Evolutionary conservation across 2,797 vertebrate genomes (phyloP).

Genomic region (Serranus cabrilla): DNA sequence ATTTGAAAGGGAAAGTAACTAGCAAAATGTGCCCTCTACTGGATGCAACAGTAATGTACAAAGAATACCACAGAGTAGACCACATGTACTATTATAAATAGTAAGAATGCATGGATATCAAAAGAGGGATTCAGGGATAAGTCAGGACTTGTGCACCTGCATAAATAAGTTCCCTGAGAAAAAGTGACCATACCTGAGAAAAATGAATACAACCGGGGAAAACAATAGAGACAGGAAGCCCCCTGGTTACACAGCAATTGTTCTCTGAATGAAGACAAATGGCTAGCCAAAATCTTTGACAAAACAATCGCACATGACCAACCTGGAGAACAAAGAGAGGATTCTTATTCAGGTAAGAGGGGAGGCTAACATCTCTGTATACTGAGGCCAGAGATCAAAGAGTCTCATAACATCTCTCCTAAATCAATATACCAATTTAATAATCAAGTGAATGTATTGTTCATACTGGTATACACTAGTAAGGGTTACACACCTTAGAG

Average conservation of each 20-base stretch:
- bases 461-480: not conserved
- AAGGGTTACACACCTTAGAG: not conserved
- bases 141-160: not conserved
- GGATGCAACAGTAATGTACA: slow-evolving; percentile 62
- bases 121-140: not conserved
- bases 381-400: slow-evolving; percentile 8
- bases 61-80: not conserved
- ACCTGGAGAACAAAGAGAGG: slow-evolving; percentile 40
- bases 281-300: slow-evolving; percentile 32
- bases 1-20: slow-evolving; percentile 26
- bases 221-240: slow-evolving; percentile 48
- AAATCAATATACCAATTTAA: slow-evolving; percentile 34
- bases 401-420: not conserved
- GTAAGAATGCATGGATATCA: not conserved
- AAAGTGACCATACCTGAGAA: slow-evolving; percentile 26
- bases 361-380: slow-evolving; percentile 15
- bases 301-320: slow-evolving; percentile 54
- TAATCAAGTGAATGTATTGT: not conserved
- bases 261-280: slow-evolving; percentile 74
- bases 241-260: slow-evolving; percentile 32
- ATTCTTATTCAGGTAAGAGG: slow-evolving; percentile 19
- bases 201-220: slow-evolving; percentile 36
- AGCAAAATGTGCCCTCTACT: slow-evolving; percentile 79
- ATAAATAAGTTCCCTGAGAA: slow-evolving; percentile 1
- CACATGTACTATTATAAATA: not conserved